These are phyloP conservation scores for Adelges cooleyi DNA, from an alignment of 1,140 invertebrate genomes.

Conservation along the genomic window DNA sequence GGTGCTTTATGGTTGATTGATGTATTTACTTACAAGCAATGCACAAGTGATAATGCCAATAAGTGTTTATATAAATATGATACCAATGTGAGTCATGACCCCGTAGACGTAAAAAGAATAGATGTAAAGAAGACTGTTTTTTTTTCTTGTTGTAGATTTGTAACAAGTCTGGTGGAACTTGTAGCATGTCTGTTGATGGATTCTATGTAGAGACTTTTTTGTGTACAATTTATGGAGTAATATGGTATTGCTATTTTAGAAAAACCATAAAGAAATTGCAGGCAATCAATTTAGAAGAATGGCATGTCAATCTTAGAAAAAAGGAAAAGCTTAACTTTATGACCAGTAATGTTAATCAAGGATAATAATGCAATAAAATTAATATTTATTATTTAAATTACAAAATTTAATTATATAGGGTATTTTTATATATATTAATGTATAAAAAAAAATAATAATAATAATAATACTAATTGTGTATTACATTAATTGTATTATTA, in stretches of 20 bases:
- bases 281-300: slow-evolving; percentile 2
- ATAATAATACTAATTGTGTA: too few relatives aligned
- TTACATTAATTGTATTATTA: too few relatives aligned
- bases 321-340: too few relatives aligned
- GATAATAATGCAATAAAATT: too few relatives aligned
- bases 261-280: slow-evolving; percentile 7
- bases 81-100: background rate
- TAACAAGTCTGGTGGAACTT: slow-evolving; percentile 45
- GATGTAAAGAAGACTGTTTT: too few relatives aligned
- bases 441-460: too few relatives aligned
- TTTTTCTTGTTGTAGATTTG: slow-evolving; percentile 11
- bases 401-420: too few relatives aligned
- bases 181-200: slow-evolving; percentile 66
- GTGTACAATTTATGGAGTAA: slow-evolving; percentile 69
- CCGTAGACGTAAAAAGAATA: too few relatives aligned
- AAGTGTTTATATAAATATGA: background rate
- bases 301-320: background rate
- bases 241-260: slow-evolving; percentile 48
- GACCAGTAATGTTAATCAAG: too few relatives aligned
- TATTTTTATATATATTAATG: too few relatives aligned
- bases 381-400: too few relatives aligned
- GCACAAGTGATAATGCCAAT: slow-evolving; percentile 41
- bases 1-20: slow-evolving; percentile 87
- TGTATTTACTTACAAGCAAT: slow-evolving; percentile 65
- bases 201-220: slow-evolving; percentile 82